Base-by-base conservation (phyloP, 2,113 vertebrate genomes). In the Seriola quinqueradiata region DNA sequence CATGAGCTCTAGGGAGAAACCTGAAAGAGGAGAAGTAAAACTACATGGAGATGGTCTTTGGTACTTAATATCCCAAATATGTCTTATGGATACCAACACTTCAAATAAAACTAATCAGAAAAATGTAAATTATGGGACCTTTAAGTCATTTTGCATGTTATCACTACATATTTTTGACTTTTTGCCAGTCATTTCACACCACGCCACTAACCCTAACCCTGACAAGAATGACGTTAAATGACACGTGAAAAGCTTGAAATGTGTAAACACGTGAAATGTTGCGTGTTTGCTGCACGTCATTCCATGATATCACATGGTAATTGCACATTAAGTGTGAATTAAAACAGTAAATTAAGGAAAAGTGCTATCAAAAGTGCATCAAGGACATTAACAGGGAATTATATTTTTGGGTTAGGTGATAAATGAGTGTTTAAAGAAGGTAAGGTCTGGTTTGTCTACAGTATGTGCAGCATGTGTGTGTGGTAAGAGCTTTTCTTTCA, bases 401-500 rank as follows among this genome's bases (percentile, higher is more conserved):
- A 58, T 67, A 73, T 70, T 70, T 52, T 75, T 36, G 40, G 12
- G 1, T 14, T 10, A 74, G 68, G 40, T 68, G 71, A 82, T 85
- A 61, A 81, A 77, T 73, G 77, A 25, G 57, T 65, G 73, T 80
- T 84, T 74, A 86, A 66, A 40, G 3, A 70, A 59, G 76, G 69
- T 76, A 79, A 71, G 38, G 48, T 46, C 64, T 70, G 46, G 14
- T 75, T 70, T 66, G 52, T 77, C 21, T 28, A 10, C 36, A 55
- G 57, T 28, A 10, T 82, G 76, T 55, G 70, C 70, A 69, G 79
- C 73, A 80, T 64, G 57, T 83, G 52, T 57, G 17, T 40, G 61
- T 77, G 54, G 60, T 70, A 11, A 50, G 19, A n/a, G 54, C 40
- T 36, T 66, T 80, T 60, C 82, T 91, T 89, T 81, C 67, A 83